Evolutionary conservation across 2,113 vertebrate species (phyloP).

Genomic region (Hemiscyllium ocellatum): DNA sequence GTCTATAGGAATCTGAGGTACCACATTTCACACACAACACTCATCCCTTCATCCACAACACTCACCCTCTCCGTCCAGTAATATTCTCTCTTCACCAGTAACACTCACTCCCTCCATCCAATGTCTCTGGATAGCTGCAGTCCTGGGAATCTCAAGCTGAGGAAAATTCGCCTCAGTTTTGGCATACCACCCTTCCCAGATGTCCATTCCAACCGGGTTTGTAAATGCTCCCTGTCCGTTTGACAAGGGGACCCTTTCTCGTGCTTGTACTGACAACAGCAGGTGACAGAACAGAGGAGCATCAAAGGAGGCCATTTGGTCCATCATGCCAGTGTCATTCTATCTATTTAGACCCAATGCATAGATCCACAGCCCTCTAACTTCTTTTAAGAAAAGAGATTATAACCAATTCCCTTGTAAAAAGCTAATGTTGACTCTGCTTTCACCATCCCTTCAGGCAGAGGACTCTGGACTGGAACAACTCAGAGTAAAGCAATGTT

Average conservation of each 20-base stretch:
- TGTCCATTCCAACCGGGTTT: background rate
- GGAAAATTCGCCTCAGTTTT: background rate
- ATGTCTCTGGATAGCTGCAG: background rate
- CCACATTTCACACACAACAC: background rate
- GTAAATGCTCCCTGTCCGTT: background rate
- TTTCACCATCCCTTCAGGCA: background rate
- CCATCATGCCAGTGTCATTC: background rate
- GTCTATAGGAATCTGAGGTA: background rate
- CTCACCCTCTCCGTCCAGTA: background rate
- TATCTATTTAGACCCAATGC: background rate
- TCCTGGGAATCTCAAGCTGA: background rate
- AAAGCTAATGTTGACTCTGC: background rate
- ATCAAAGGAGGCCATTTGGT: background rate
- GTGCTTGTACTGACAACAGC: background rate
- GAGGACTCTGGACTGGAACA: background rate
- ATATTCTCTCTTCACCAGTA: background rate
- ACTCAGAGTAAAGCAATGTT: background rate
- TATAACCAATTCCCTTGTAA: too few relatives aligned
- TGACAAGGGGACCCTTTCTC: background rate
- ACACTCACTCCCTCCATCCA: background rate
- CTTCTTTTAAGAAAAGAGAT: too few relatives aligned
- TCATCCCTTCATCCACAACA: background rate
- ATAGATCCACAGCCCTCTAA: too few relatives aligned
- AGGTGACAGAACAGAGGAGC: background rate
- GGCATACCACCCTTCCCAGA: background rate